Conservation (phyloP, 2,113 vertebrate genomes). For the Puma concolor region DNA sequence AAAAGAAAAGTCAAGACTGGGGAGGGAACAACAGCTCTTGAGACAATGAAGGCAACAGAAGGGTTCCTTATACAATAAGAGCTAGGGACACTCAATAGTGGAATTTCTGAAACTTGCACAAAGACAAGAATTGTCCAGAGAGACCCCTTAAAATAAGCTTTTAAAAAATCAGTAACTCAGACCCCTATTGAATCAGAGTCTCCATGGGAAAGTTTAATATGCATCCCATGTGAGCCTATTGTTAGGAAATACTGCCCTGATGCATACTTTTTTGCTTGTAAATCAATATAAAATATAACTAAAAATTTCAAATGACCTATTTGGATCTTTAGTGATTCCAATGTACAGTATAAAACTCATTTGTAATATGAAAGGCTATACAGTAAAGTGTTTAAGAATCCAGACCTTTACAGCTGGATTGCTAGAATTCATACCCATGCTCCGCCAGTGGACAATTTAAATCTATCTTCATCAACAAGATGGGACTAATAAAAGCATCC, state of each 20-base stretch:
- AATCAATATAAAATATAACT: not conserved
- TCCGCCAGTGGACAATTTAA: not conserved
- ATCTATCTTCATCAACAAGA: not conserved
- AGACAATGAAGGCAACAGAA: not conserved
- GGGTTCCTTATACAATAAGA: not conserved
- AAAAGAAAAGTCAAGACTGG: not conserved
- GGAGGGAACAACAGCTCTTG: fast-evolving
- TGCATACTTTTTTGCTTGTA: not conserved
- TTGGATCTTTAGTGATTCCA: not conserved
- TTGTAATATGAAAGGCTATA: not conserved
- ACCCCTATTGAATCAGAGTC: not conserved
- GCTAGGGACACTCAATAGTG: not conserved
- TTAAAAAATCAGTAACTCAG: not conserved
- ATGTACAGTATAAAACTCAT: not conserved
- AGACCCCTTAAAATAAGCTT: not conserved
- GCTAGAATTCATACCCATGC: not conserved
- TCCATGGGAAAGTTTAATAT: not conserved
- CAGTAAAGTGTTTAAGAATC: not conserved
- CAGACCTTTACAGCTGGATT: not conserved
- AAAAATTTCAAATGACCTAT: not conserved
- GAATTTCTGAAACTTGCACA: not conserved
- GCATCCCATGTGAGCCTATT: not conserved
- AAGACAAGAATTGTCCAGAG: not conserved
- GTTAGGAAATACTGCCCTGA: not conserved
- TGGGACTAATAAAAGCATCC: not conserved